Base-by-base conservation (phyloP, 1,140 invertebrate species). In the Dinoponera quadriceps region DNA sequence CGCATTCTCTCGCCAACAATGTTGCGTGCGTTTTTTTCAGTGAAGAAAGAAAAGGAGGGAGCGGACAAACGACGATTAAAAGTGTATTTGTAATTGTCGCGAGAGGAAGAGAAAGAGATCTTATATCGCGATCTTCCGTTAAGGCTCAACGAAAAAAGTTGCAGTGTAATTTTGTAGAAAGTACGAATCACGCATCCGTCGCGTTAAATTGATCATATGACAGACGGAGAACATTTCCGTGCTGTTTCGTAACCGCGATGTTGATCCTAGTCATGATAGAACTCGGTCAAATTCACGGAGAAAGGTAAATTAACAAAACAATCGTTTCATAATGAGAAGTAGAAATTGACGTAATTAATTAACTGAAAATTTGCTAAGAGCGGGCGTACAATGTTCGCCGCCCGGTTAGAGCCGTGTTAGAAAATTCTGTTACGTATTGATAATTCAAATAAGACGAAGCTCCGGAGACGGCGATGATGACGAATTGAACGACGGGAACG, bases 381-480 rank as follows among this genome's bases (percentile, higher is more conserved):
- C 25, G 18, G 7, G 20, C 44, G 11, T 66, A 14, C 14, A 38
- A 62, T 33, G 18, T 54, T 38, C 49, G 13, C 27, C n/a, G n/a
- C n/a, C n/a, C n/a, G n/a, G n/a, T n/a, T n/a, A n/a, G 13, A 55
- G 44, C 0, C 29, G n/a, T 63, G 14, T 20, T 27, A 20, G 13
- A 51, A n/a, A 27, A 66, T 20, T 13, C 27, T 38, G 13, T 1
- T 25, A 22, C 9, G 54, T 22, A 1, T 14, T 59, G 48, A 59
- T 29, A 59, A 48, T 59, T 57, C 13, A 22, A 57, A 7, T 20
- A 18, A 14, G 5, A 18, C 1, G 48, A 59, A 48, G n/a, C 14
- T 48, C 13, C 48, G 97, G 98, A 94, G 98, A 98, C 94, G 96
- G 96, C 92, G 97, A 97, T 94, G 94, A 98, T 89, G 97, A 97